phyloP scores from a whole-genome alignment of 2,113 vertebrate species.

The Rousettus leschenaultii region DNA sequence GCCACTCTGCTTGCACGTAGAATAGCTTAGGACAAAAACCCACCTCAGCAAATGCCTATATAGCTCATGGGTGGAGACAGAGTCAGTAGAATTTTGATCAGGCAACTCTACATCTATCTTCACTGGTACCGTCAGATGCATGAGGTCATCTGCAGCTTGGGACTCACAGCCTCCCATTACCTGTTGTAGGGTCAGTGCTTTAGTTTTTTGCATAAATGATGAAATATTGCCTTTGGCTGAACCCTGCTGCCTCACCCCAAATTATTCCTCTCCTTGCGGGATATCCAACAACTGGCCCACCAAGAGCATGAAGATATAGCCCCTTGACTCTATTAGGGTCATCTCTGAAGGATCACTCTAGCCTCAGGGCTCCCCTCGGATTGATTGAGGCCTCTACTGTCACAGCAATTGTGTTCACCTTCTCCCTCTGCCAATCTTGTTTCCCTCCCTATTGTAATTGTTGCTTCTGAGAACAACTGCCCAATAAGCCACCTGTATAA shows the following conservation, averaged over 20 bases:
- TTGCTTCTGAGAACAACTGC: background rate
- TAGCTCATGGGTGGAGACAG: background rate
- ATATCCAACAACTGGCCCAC: background rate
- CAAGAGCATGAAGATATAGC: background rate
- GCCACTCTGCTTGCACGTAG: background rate
- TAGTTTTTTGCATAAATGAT: background rate
- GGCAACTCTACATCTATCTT: background rate
- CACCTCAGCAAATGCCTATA: background rate
- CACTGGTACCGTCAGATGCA: background rate
- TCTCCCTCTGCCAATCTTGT: background rate
- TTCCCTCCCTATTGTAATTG: background rate
- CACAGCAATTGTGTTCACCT: fast-evolving
- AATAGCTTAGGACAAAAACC: background rate
- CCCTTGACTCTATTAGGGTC: background rate
- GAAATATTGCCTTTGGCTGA: background rate
- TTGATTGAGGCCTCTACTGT: background rate
- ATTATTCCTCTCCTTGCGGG: background rate
- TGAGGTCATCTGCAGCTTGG: background rate
- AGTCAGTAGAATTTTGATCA: background rate
- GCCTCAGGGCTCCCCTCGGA: background rate
- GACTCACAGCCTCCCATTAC: background rate
- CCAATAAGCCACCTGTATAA: background rate
- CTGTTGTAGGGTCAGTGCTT: background rate
- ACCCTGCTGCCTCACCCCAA: background rate
- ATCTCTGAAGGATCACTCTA: background rate